A percentile compares a stretch with the other conserved stretches of the same genome.
Evolutionary conservation across 2,797 vertebrate species (phyloP).

Genomic region (Sebastes matsubarae): DNA sequence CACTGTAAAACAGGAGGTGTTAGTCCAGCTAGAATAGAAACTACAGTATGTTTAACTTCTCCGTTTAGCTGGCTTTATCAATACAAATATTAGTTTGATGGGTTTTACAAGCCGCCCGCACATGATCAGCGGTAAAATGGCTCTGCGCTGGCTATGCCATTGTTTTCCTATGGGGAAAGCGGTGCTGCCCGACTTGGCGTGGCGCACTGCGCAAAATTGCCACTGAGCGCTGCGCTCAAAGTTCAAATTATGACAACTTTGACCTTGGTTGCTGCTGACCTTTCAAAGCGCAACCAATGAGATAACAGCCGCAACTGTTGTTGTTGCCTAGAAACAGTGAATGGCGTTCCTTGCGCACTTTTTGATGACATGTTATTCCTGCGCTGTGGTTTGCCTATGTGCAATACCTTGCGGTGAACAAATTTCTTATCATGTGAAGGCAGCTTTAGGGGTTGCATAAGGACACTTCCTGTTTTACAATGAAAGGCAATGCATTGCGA

Average conservation of each 20-base stretch:
- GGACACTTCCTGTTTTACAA: constrained; percentile 73
- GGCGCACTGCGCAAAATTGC: too few relatives aligned
- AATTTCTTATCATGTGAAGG: not conserved
- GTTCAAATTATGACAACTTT: too few relatives aligned
- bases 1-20: constrained; percentile 72
- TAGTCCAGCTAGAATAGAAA: not conserved
- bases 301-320: not conserved
- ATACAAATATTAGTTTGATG: constrained; percentile 14
- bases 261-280: too few relatives aligned
- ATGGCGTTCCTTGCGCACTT: too few relatives aligned
- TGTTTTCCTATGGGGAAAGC: not conserved
- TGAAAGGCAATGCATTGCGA: constrained; percentile 41
- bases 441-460: not conserved
- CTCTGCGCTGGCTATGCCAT: not conserved
- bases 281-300: not conserved
- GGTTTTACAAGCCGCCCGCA: not conserved
- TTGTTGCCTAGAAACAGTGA: too few relatives aligned
- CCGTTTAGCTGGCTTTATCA: constrained; percentile 8
- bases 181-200: not conserved
- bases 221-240: too few relatives aligned
- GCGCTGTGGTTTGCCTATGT: not conserved
- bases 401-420: not conserved
- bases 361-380: too few relatives aligned
- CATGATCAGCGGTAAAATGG: not conserved
- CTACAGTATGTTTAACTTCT: not conserved